phyloP scores from a whole-genome alignment of 2,113 vertebrate genomes.

The Mormyrus iriodes region DNA sequence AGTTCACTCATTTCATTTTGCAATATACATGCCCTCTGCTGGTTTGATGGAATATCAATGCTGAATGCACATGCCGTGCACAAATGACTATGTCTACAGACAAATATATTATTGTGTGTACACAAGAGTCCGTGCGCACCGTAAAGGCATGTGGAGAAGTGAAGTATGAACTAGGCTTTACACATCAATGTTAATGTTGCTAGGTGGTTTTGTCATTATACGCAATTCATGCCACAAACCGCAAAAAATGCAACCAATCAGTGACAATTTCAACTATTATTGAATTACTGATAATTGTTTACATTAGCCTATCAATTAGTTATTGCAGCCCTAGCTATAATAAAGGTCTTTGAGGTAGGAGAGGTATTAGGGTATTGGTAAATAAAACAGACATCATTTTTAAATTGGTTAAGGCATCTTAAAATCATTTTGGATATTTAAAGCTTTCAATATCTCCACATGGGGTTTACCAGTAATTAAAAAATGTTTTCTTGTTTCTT shows the following conservation, averaged over 20 bases:
- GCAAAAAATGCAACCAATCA: neutral
- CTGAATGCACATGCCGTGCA: neutral
- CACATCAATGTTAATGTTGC: neutral
- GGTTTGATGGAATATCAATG: neutral
- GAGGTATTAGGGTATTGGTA: neutral
- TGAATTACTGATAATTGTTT: neutral
- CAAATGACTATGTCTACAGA: neutral
- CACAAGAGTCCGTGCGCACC: neutral
- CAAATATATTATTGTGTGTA: neutral
- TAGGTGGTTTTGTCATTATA: neutral
- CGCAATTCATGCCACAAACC: neutral
- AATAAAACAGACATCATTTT: neutral
- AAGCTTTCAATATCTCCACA: neutral
- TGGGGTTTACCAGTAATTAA: neutral
- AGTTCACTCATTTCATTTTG: neutral
- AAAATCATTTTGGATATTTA: too few relatives aligned
- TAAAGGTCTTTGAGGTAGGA: neutral
- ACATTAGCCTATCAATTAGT: neutral
- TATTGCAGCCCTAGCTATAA: neutral
- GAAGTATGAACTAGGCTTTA: neutral
- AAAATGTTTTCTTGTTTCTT: neutral
- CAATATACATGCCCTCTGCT: neutral
- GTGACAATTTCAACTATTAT: neutral
- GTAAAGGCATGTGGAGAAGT: neutral
- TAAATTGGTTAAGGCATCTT: too few relatives aligned